Base-by-base conservation (phyloP, 2,888 invertebrate genomes). In the Cosmopolites sordidus region DNA sequence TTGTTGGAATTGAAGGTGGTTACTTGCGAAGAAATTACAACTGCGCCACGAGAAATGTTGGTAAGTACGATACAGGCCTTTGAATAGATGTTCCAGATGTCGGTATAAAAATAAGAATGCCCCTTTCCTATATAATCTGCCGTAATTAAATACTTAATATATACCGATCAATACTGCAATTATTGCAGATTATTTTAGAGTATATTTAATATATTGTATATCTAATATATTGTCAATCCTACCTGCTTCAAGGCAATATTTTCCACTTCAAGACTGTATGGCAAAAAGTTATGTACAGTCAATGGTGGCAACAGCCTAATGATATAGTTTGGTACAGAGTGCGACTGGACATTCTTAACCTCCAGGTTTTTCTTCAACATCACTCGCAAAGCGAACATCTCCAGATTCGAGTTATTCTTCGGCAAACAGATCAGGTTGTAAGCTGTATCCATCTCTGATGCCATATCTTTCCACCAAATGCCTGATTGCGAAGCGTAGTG, bases 381-480 rank as follows among this genome's bases (percentile, higher is more conserved):
- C 47, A 86, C 84, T 65, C 85, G 81, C 66, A 87, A 77, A 9
- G 85, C 82, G 63, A 87, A 87, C 18, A 84, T 80, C 42, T 81
- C 79, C 15, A 77, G 70, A 52, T 83, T 81, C 0, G 77, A 76
- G 6, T 78, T 79, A 8, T 76, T 78, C 66, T 84, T 83, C 3
- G 85, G 80, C 3, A 79, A 78, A 66, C 90, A 91, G 53, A 80
- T 78, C 60, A 88, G 75, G 64, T 86, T 84, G 52, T 83, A 80
- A 1, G 84, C 78, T 0, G 78, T 78, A 41, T 84, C 86, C 54
- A 84, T 74, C 61, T 84, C 83, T 2, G 79, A 80, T 0, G 82
- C 83, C 54, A 90, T 71, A 60, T 90, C 89, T 74, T 82, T 83
- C 90, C 90, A 91, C 84, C 87, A 89, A 39, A 90, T 81, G 1